Base-by-base conservation (phyloP, 2,888 invertebrate genomes). In the Andrena minutula region DNA sequence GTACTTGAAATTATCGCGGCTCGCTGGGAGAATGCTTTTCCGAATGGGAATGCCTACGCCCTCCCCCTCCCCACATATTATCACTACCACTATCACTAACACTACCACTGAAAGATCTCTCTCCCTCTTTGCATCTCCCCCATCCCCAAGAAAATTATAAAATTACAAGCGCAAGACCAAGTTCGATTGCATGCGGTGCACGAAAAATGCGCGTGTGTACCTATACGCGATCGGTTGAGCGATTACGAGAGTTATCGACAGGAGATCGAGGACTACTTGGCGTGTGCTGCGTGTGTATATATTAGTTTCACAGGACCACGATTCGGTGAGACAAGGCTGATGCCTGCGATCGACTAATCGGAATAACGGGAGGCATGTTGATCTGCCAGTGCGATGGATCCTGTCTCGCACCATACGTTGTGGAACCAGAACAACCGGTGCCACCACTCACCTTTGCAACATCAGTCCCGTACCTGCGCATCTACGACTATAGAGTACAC, bases 211-310 rank as follows among this genome's bases (percentile, higher is more conserved):
- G 20, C 66, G 10, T 51, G 12, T 10, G 64, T 20, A 47, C 41
- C 20, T 70, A 28, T 47, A 60, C 26, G 41, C 28, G 58, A 4
- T n/a, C 58, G 20, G 73, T 65, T 28, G 66, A 80, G 74, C 71
- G 65, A 74, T 23, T 75, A 65, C 66, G 72, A 80, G 72, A 63
- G 68, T 41, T 63, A 56, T 51, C 75, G 75, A 81, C 74, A 71
- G 83, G 63, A 74, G 79, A 77, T 75, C 72, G 69, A 82, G 77
- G 90, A 90, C 90, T 91, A 92, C 89, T 93, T 93, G 92, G 93
- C 93, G 93, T 92, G 92, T 92, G 93, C 91, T 93, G 93, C 94
- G 93, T 93, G 93, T 94, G 94, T 94, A 94, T 94, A 90, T 94
- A 92, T 94, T 93, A 94, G 94, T 94, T 94, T 94, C 94, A 93